Conservation (phyloP, 2,888 invertebrate genomes). For the Drepanosiphum platanoidis region DNA sequence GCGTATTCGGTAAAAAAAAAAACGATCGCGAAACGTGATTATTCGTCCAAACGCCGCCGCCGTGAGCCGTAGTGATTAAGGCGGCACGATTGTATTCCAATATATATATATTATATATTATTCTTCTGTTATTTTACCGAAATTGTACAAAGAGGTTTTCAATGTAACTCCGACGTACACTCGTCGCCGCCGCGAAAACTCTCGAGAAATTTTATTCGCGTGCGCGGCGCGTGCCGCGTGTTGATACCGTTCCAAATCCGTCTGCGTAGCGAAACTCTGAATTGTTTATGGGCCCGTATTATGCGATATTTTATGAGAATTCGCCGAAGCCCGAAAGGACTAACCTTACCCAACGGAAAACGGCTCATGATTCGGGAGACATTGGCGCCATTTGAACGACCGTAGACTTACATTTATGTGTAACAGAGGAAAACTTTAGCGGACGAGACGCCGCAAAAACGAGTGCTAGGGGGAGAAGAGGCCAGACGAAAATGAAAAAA, state of each 20-base stretch:
- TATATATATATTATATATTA: no score
- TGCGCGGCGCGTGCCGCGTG: background rate
- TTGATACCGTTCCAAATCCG: constrained; percentile 55
- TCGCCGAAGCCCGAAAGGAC: constrained; percentile 21
- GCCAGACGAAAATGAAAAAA: constrained; percentile 33
- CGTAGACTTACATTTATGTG: constrained; percentile 41
- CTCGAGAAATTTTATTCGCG: constrained; percentile 29
- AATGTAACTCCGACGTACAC: background rate
- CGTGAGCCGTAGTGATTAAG: no score
- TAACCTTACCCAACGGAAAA: constrained; percentile 61
- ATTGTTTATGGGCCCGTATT: constrained; percentile 51
- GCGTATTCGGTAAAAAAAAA: background rate
- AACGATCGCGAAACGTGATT: background rate
- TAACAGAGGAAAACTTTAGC: constrained; percentile 30
- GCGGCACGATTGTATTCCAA: no score
- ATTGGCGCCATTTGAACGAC: constrained; percentile 56
- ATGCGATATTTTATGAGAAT: constrained; percentile 39
- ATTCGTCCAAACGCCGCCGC: background rate
- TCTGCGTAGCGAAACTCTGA: constrained; percentile 30
- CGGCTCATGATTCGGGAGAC: constrained; percentile 38
- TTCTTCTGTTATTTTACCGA: no score
- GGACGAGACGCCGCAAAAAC: background rate
- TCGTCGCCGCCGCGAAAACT: background rate
- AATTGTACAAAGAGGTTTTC: background rate
- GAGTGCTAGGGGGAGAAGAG: background rate